phyloP scores from a whole-genome alignment of 2,113 vertebrate genomes.

The Crotalus tigris region DNA sequence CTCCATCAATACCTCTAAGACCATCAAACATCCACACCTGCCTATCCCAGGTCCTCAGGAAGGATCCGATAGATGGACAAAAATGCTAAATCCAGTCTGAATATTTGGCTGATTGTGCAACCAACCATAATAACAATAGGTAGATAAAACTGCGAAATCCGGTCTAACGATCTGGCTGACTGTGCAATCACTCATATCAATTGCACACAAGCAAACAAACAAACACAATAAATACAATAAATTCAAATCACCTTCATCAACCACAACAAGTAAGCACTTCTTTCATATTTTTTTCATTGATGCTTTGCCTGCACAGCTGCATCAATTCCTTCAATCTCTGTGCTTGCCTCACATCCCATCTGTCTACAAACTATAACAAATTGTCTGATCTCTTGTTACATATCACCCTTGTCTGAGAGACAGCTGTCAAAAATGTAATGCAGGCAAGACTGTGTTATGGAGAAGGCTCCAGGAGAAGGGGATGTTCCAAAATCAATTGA shows the following conservation, averaged over 20 bases:
- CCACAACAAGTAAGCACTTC: neutral
- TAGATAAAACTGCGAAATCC: neutral
- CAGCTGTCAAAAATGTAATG: neutral
- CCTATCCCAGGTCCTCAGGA: neutral
- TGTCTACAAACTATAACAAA: neutral
- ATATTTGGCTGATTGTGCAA: neutral
- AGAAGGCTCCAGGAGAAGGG: neutral
- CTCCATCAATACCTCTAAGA: neutral
- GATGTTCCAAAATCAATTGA: neutral
- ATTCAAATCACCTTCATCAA: neutral
- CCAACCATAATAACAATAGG: neutral
- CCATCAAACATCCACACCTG: neutral
- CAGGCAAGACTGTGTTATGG: neutral
- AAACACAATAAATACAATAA: neutral
- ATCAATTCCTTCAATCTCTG: neutral
- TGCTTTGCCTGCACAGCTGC: neutral
- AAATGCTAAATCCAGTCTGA: neutral
- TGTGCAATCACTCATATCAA: neutral
- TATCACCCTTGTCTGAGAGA: neutral
- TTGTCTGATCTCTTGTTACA: neutral
- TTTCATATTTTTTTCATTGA: neutral
- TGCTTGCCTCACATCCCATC: neutral
- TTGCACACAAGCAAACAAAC: neutral
- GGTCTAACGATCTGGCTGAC: neutral
- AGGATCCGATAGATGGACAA: neutral